Evolutionary conservation across 2,797 vertebrate genomes (phyloP), one percentile per base, ranked within the genome.

Genomic region (Carduelis carduelis): DNA sequence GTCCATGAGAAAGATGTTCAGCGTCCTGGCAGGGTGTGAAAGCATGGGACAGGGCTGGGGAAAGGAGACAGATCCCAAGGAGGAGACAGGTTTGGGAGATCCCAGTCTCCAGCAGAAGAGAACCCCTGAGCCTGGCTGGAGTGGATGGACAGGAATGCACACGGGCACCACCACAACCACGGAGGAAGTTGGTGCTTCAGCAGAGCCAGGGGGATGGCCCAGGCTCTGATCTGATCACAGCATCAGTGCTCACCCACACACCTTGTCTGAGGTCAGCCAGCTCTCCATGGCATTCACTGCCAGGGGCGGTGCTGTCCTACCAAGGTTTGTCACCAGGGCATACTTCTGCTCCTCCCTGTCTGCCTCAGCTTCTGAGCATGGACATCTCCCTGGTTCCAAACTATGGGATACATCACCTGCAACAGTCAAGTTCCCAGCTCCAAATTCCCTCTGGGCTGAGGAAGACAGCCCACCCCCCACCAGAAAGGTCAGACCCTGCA

Each of bases 1-100:
- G 57, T 83, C 85, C 19, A 28, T 66, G 12, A 95, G 94, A 92
- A 97, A 97, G 96, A 96, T 87, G 95, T 94, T 95, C 92, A 59
- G 92, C 34, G 47, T 69, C 82, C 81, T 28, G 35, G 43, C 61
- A 32, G 9, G 26, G 56, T 28, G 32, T 32, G 37, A 80, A 52
- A 79, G 46, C 13, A 9, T 0, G 0, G 70, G 69, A 60, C 1
- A 3, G 11, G 7, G 44, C 18, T 50, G 11, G 32, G 60, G 34
- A 49, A 76, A 53, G 44, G 37, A 77, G 46, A 46, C 0, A 1
- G 60, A 77, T 59, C 57, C 83, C 61, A 43, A 50, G 64, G 46
- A 66, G 24, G 23, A 64, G 32, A 50, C 3, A 6, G 57, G 65
- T 61, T 18, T 55, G 21, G 27, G 79, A 86, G 68, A 76, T 60